These are phyloP conservation scores for Aphidius ervi DNA, from an alignment of 1,140 invertebrate species.

Conservation along the genomic window DNA sequence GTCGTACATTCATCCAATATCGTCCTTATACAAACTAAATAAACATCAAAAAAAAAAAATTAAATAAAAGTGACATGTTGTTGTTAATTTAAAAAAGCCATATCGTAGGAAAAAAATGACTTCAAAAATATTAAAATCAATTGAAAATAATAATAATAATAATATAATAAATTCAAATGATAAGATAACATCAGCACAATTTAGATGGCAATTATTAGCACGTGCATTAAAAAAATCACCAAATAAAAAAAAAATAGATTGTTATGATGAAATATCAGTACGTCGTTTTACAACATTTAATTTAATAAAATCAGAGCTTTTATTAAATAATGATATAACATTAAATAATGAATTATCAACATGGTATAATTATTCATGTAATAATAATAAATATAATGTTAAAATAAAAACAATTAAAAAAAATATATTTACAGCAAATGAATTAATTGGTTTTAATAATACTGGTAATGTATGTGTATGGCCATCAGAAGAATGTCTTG, in stretches of 20 bases:
- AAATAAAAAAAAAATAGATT: constrained; percentile 41
- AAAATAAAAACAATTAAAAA: constrained; percentile 59
- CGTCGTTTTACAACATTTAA: constrained; percentile 58
- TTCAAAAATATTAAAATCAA: constrained; percentile 14
- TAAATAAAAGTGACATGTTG: neutral
- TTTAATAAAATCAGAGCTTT: constrained; percentile 44
- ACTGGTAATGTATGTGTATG: constrained; percentile 89
- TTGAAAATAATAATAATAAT: neutral
- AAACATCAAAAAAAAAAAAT: too few species aligned
- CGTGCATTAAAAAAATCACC: constrained; percentile 57
- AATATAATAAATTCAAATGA: constrained; percentile 18
- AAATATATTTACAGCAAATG: constrained; percentile 60
- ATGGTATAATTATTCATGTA: constrained; percentile 55
- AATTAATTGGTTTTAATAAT: constrained; percentile 82
- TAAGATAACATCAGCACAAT: constrained; percentile 52
- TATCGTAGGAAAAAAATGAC: neutral
- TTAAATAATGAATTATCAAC: constrained; percentile 32
- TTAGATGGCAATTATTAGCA: constrained; percentile 67
- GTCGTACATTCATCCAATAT: constrained; percentile 39
- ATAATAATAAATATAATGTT: constrained; percentile 48
- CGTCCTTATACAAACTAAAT: constrained; percentile 21
- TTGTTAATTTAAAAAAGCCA: too few species aligned
- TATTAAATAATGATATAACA: constrained; percentile 28
- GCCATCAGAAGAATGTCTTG: constrained; percentile 83
- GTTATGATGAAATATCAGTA: constrained; percentile 54